A percentile compares a stretch with the other conserved stretches of the same genome.
These are phyloP conservation scores for Acinonyx jubatus DNA, from an alignment of 2,113 vertebrate species.

Conservation along the genomic window DNA sequence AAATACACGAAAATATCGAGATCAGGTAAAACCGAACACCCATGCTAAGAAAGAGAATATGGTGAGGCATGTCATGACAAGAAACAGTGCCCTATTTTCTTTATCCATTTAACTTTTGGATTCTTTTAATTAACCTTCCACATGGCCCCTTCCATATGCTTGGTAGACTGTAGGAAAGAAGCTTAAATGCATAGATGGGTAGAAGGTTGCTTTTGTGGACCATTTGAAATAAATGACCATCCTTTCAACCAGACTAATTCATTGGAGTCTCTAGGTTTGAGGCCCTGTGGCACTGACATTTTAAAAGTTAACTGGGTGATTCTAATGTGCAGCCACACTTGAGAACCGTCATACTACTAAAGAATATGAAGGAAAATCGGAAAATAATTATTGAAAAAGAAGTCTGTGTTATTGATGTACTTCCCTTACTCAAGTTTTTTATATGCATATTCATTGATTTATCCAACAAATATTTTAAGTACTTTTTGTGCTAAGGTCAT, in stretches of 20 bases:
- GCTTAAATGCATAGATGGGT: neutral
- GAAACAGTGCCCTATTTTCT: neutral
- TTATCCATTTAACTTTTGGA: neutral
- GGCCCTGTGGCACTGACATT: neutral
- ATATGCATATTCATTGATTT: neutral
- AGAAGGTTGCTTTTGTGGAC: neutral
- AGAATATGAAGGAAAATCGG: neutral
- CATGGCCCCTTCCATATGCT: neutral
- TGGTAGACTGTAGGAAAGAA: neutral
- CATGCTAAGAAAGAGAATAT: neutral
- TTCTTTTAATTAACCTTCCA: neutral
- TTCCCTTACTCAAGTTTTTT: neutral
- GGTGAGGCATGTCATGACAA: neutral
- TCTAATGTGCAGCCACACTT: neutral
- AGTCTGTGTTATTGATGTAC: neutral
- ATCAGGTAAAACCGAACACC: neutral
- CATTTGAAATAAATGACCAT: neutral
- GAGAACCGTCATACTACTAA: neutral
- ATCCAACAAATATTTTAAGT: neutral
- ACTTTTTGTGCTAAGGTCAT: neutral
- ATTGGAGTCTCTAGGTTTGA: neutral
- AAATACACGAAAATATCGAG: neutral
- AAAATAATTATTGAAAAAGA: slow-evolving; percentile 6
- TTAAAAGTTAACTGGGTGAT: neutral
- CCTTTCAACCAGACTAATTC: neutral